A percentile compares a stretch with the other conserved stretches of the same genome.
These are phyloP conservation scores for Heteromormyrus szaboi DNA, from an alignment of 2,797 vertebrate species.

Conservation along the genomic window DNA sequence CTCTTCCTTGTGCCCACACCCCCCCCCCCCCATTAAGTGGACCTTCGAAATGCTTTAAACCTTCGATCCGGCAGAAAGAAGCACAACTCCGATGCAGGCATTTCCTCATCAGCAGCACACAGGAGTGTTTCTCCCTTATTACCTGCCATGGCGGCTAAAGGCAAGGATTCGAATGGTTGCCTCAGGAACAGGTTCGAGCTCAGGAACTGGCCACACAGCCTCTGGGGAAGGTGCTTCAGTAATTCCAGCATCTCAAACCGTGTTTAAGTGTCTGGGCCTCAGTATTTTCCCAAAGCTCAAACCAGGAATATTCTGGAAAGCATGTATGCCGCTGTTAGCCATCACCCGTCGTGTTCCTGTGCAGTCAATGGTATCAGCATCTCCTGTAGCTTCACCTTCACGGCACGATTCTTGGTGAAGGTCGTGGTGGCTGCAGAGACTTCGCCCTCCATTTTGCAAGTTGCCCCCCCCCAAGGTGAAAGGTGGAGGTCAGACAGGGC, in stretches of 20 bases:
- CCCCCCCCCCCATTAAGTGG: background rate
- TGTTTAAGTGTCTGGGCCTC: background rate
- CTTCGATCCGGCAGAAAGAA: background rate
- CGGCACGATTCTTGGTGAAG: background rate
- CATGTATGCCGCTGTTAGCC: background rate
- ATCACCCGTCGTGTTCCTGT: background rate
- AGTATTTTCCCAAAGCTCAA: background rate
- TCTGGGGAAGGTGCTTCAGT: background rate
- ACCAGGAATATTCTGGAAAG: background rate
- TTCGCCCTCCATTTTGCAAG: background rate
- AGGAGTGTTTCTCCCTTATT: background rate
- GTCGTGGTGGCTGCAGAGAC: background rate
- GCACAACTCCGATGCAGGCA: background rate
- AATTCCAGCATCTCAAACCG: background rate
- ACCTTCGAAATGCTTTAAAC: background rate
- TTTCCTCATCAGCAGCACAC: background rate
- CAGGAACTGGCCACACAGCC: background rate
- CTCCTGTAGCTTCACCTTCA: background rate
- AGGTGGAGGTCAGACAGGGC: background rate
- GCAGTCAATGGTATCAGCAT: background rate
- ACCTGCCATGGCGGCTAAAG: background rate
- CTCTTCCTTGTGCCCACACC: background rate
- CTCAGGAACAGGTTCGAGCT: background rate
- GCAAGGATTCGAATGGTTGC: background rate
- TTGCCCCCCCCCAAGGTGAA: background rate